A percentile compares a stretch with the other conserved stretches of the same genome.
Evolutionary conservation across 2,888 invertebrate species (phyloP).

Genomic region (Catocala sponsa): DNA sequence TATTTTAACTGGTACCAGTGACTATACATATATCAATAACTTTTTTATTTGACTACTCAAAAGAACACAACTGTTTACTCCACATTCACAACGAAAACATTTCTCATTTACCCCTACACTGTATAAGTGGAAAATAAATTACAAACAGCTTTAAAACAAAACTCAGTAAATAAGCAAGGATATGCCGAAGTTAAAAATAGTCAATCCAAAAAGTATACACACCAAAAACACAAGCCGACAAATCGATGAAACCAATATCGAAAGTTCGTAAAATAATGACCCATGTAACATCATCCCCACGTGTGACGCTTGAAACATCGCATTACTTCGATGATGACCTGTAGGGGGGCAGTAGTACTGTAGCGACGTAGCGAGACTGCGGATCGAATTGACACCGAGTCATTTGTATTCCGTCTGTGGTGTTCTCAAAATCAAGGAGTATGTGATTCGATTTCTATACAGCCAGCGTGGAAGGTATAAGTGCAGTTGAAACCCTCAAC

Average conservation of each 20-base stretch:
- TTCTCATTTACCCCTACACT: no score
- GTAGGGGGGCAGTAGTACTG: slow-evolving; percentile 35
- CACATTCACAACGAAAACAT: no score
- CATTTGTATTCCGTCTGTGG: slow-evolving; percentile 78
- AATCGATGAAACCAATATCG: neutral
- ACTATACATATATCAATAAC: no score
- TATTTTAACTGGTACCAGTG: no score
- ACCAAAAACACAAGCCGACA: no score
- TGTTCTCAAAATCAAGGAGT: slow-evolving; percentile 86
- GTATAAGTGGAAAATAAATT: no score
- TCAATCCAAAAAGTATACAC: no score
- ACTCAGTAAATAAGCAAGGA: no score
- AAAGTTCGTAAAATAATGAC: slow-evolving; percentile 6
- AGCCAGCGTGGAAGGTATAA: slow-evolving; percentile 47
- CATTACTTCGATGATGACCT: slow-evolving; percentile 58
- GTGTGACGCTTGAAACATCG: slow-evolving; percentile 41
- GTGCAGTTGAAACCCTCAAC: slow-evolving; percentile 57
- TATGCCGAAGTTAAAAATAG: no score
- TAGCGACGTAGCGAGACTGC: slow-evolving; percentile 39
- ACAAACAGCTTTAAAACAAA: no score
- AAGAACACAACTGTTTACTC: no score
- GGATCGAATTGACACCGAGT: slow-evolving; percentile 59
- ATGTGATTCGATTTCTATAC: slow-evolving; percentile 87
- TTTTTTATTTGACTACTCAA: no score
- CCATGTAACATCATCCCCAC: slow-evolving; percentile 18